Conservation (phyloP, 2,797 vertebrate genomes). For the Acomys russatus region DNA sequence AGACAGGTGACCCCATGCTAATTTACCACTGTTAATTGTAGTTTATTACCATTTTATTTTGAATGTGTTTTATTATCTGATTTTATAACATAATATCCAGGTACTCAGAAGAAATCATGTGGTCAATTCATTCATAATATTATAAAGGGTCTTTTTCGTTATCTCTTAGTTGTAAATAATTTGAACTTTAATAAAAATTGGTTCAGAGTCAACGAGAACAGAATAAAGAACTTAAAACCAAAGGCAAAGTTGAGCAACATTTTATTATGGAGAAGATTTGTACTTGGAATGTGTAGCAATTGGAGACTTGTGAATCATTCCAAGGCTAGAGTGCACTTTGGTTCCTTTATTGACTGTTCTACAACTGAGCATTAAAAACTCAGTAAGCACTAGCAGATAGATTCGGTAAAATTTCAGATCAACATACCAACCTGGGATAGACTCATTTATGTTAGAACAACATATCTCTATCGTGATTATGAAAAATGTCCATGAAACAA, state of each 20-base stretch:
- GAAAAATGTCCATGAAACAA: neutral
- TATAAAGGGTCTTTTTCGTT: neutral
- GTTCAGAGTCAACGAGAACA: neutral
- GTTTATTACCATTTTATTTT: neutral
- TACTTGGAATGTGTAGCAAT: neutral
- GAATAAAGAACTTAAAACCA: neutral
- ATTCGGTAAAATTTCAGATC: conserved; percentile 3
- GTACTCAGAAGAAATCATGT: neutral
- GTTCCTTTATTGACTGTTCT: neutral
- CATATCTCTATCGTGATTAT: neutral
- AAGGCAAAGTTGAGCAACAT: neutral
- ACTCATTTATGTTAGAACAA: neutral
- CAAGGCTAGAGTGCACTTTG: neutral
- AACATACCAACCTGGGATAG: neutral
- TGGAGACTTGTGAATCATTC: neutral
- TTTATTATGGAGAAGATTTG: neutral
- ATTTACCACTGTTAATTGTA: neutral
- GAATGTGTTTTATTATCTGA: neutral
- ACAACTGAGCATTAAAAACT: neutral
- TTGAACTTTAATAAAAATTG: neutral
- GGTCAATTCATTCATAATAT: neutral
- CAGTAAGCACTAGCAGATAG: neutral
- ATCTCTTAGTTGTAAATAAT: neutral
- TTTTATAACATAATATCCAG: neutral
- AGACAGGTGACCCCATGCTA: neutral